These are phyloP conservation scores for Stenopsyche tienmushanensis DNA, from an alignment of 1,140 invertebrate species.

Conservation along the genomic window DNA sequence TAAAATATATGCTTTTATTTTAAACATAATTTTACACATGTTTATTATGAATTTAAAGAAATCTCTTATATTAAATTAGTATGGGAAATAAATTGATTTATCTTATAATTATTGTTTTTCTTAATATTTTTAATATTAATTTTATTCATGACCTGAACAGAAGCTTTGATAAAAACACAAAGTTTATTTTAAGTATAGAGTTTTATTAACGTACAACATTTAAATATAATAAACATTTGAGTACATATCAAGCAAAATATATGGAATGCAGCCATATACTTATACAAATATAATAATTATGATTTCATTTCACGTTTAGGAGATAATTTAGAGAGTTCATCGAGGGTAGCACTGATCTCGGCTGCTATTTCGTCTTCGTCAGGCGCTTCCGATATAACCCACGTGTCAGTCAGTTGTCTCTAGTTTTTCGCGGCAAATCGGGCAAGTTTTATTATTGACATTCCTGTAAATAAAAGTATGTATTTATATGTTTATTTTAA, in stretches of 20 bases:
- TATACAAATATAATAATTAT: too few relatives aligned
- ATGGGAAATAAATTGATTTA: neutral
- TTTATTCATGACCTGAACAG: too few relatives aligned
- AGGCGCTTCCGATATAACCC: conserved; percentile 66
- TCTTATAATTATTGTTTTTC: neutral
- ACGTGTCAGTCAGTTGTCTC: conserved; percentile 65
- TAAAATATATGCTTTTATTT: too few relatives aligned
- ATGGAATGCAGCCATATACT: too few relatives aligned
- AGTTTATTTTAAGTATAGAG: too few relatives aligned
- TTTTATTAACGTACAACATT: too few relatives aligned
- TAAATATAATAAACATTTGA: too few relatives aligned
- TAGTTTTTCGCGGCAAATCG: conserved; percentile 64
- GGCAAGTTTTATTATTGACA: conserved; percentile 66
- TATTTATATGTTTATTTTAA: too few relatives aligned
- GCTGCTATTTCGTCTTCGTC: conserved; percentile 61
- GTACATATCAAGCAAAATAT: too few relatives aligned
- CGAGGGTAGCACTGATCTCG: conserved; percentile 51
- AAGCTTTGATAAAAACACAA: too few relatives aligned
- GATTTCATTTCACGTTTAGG: conserved; percentile 31
- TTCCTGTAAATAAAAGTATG: conserved; percentile 56
- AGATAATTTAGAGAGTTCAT: conserved; percentile 34
- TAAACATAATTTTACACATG: too few relatives aligned
- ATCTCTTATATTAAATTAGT: neutral
- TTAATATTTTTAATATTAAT: neutral
- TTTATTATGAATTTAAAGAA: too few relatives aligned